Conservation (phyloP, 2,888 invertebrate species). For the Pollenia amentaria region DNA sequence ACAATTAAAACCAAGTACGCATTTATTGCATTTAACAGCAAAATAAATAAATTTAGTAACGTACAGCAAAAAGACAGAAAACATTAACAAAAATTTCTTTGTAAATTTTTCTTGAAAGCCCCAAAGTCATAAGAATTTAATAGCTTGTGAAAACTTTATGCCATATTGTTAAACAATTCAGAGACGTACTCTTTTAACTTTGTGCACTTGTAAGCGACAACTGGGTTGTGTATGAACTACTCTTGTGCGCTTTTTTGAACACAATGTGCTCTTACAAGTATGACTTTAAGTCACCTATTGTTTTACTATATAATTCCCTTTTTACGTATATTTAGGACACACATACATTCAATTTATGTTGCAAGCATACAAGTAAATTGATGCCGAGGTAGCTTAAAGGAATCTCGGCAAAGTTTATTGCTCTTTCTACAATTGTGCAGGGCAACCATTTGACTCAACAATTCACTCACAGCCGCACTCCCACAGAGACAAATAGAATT, state of each 20-base stretch:
- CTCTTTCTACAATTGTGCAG: conserved; percentile 23
- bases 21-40: background rate
- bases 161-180: conserved; percentile 4
- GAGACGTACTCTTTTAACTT: background rate
- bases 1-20: too few species aligned
- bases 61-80: too few species aligned
- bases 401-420: conserved; percentile 49
- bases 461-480: background rate
- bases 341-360: background rate
- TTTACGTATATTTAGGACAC: background rate
- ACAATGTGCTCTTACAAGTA: conserved; percentile 1
- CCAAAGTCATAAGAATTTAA: background rate
- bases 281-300: conserved; percentile 9
- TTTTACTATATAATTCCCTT: conserved; percentile 27
- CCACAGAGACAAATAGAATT: conserved; percentile 17
- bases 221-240: conserved; percentile 1
- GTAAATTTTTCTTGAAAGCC: background rate
- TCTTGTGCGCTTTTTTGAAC: background rate
- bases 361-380: conserved; percentile 16
- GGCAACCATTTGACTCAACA: background rate
- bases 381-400: conserved; percentile 19
- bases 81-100: background rate
- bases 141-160: conserved; percentile 34
- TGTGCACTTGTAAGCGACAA: background rate
- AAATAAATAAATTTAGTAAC: background rate